Percentiles rank a stretch among this genome's conserved stretches.
phyloP scores from a whole-genome alignment of 35 echinoderm and acorn worm species.

The Ophiothrix spiculata region DNA sequence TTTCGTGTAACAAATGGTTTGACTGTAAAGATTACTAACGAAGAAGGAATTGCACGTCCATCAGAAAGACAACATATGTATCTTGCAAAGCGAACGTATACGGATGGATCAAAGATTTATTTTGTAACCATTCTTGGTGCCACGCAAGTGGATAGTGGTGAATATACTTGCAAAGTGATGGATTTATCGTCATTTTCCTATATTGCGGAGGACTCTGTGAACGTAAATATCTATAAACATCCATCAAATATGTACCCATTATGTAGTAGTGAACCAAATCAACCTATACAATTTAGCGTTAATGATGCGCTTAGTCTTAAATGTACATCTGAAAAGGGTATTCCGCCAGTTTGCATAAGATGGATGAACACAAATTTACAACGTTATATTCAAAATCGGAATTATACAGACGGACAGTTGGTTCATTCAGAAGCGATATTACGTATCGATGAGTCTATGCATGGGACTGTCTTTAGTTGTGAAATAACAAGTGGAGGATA shows the following conservation, averaged over 20 bases:
- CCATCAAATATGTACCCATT: background rate
- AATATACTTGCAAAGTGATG: background rate
- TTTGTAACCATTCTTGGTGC: background rate
- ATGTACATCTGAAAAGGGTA: background rate
- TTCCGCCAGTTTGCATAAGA: background rate
- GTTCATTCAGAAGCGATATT: background rate
- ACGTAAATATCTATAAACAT: background rate
- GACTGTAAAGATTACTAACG: background rate
- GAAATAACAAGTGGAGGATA: background rate
- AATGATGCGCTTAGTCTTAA: background rate
- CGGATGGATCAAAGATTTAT: background rate
- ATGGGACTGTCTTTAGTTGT: background rate
- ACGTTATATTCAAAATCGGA: background rate
- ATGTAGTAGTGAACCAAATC: background rate
- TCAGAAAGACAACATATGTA: too few relatives aligned
- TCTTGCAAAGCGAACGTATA: background rate
- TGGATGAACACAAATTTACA: background rate
- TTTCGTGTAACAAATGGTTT: background rate
- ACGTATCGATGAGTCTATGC: background rate
- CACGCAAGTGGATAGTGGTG: background rate
- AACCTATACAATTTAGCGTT: background rate
- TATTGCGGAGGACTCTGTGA: background rate
- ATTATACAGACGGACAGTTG: background rate
- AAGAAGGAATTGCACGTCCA: background rate
- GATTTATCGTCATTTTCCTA: background rate